phyloP scores from a whole-genome alignment of 2,888 invertebrate genomes.

The Deilephila porcellus region DNA sequence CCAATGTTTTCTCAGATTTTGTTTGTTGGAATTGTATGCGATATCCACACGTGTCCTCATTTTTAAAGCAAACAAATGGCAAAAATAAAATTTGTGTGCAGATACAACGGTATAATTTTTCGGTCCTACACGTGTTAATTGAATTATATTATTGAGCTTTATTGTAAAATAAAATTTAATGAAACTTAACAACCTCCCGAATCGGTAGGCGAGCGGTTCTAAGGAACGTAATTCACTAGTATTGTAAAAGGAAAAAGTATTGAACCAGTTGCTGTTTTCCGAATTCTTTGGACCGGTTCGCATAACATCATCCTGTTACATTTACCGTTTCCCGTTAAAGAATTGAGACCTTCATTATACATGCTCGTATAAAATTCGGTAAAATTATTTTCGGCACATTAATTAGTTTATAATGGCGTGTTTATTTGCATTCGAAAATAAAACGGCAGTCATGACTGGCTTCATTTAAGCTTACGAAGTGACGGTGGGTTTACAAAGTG shows the following conservation, averaged over 20 bases:
- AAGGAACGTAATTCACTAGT: conserved; percentile 31
- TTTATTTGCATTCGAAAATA: conserved; percentile 2
- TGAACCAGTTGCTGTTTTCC: conserved; percentile 54
- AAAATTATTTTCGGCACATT: conserved; percentile 13
- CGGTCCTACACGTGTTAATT: conserved; percentile 33
- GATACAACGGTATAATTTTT: conserved; percentile 41
- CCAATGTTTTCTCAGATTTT: not conserved
- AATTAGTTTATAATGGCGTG: conserved; percentile 42
- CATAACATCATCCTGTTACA: conserved; percentile 69
- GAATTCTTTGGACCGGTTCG: conserved; percentile 69
- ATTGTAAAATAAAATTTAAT: conserved; percentile 35
- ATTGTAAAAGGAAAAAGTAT: conserved; percentile 39
- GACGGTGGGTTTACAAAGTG: not conserved
- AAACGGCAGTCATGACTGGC: not conserved
- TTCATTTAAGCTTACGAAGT: not conserved
- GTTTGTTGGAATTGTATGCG: not conserved
- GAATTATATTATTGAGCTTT: conserved; percentile 33
- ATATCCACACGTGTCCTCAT: not conserved
- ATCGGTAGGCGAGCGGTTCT: conserved; percentile 32
- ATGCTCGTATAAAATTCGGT: conserved; percentile 46
- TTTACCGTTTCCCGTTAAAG: conserved; percentile 70
- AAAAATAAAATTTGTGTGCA: not conserved
- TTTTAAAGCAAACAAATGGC: not conserved
- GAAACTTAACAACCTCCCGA: conserved; percentile 30
- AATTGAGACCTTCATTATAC: conserved; percentile 53